Base-by-base conservation (phyloP, 1,140 invertebrate genomes). In the Tetragonula clypearis region DNA sequence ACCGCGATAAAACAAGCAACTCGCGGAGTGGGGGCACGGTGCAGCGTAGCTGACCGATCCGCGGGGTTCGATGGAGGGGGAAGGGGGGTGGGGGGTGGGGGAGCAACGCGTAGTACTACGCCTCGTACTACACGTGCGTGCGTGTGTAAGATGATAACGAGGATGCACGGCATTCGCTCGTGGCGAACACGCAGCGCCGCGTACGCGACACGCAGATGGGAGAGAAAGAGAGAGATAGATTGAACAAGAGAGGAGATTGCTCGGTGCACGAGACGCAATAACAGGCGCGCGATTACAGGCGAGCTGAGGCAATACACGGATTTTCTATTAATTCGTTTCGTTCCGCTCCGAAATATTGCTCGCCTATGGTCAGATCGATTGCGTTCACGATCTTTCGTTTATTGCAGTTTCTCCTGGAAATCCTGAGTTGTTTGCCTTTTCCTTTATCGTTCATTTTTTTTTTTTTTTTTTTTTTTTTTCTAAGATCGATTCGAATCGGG, bases 81-180 rank as follows among this genome's bases (percentile, higher is more conserved):
- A 79, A 21, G 79, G 26, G 73, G 69, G 17, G 71, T 19, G 62
- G 62, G 53, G 17, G 55, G n/a, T n/a, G n/a, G 72, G 80, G 82
- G 71, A 15, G 41, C 19, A 79, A 41, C 73, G 77, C 91, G 91
- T 93, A 93, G 93, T 94, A 94, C 93, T 93, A 94, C 92, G 93
- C 79, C 87, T 92, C 92, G 93, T 94, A 93, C 93, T 93, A 94
- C 91, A 93, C 91, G 91, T 92, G 93, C 93, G 92, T 94, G 93
- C 92, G 91, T 92, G 91, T 92, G 88, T 91, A 93, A 91, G 92
- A 92, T 84, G 92, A 92, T 92, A 93, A 93, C 92, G 90, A 92
- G 90, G 84, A 69, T 89, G 88, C 88, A 89, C 91, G 90, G 90
- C 90, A 90, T 90, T 89, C 74, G 87, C 78, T 58, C 74, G 74